Evolutionary conservation across 2,888 invertebrate species (phyloP), one percentile per base, ranked within the genome.

Genomic region (Calephelis perditalis): DNA sequence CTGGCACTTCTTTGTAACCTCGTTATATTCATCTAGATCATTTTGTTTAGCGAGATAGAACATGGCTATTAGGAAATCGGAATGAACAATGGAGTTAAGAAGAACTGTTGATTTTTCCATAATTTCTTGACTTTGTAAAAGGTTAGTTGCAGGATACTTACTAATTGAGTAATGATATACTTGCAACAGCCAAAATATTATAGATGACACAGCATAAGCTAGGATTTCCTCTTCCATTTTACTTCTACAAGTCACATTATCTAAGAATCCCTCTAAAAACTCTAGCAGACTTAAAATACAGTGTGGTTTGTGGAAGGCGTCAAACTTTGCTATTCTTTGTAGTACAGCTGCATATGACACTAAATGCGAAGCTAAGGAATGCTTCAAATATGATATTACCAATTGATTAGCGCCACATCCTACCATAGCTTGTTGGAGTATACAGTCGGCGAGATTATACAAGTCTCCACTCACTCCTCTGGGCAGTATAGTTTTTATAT

Each of bases 381-480:
- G 98, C 79, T 96, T 96, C 64, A 99, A 90, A 81, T 98, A 99
- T 11, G 97, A 97, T 68, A 99, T 91, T 47, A 98, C 96, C 68
- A 98, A 88, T 78, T 96, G 94, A 84, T 98, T 98, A 0, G 98
- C 98, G 37, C 96, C 97, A 40, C 97, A 96, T 40, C 98, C 98
- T 47, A 98, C 96, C 72, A 98, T 92, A 0, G 98, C 98, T 86
- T 98, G 98, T 76, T 98, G 97, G 35, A 98, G 91, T 70, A 99
- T 95, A 76, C 98, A 96, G 78, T 98, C 98, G 54, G 97, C 96
- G 70, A 98, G 89, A 84, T 97, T 96, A 78, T 96, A 96, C n/a
- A 96, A 94, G 89, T 97, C 97, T n/a, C 97, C 97, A 76, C 96
- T 96, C 1, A 97, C 96, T n/a, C 97, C 96, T 77, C 96, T 90